Evolutionary conservation across 2,113 vertebrate genomes (phyloP), one percentile per base, ranked within the genome.

Genomic region (Chamaetylas fuelleborni): DNA sequence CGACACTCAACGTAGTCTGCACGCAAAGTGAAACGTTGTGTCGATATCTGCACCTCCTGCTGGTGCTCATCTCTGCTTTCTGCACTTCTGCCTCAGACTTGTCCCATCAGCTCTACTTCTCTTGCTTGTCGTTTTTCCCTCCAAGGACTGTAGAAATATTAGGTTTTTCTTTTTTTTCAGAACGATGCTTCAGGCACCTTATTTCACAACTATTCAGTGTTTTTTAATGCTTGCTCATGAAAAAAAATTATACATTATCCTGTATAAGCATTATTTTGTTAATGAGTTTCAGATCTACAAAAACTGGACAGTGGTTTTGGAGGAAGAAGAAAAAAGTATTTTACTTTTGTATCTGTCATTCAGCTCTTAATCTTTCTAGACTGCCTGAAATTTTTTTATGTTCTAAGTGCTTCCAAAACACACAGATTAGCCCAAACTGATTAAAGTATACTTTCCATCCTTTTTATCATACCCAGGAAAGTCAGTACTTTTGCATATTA

Each of bases 351-450:
- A 95, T 70, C 83, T 88, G 79, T 90, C 86, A 95, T 93, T 93
- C 86, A 95, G 76, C 40, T 91, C 38, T 60, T 90, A 82, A 82
- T 78, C 65, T 82, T 95, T 81, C 72, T 57, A 85, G 81, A 79
- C 73, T 94, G 65, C 47, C 71, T 91, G 40, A 80, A 80, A 28
- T 88, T 73, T 78, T 78, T 73, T 95, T 51, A 95, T 92, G 57
- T 91, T 88, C 66, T 62, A 89, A 95, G 38, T 88, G 78, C 78
- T 94, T 95, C 78, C 78, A 92, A 90, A 97, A 93, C 65, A 91
- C 62, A 79, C 31, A 95, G 79, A 78, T 92, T 84, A 95, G 54
- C 45, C 79, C 88, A 94, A 92, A 93, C 38, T 88, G 61, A 91
- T 86, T 64, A 95, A 94, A 93, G 69, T 19, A 6, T 56, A 53